Conservation (phyloP, 23 tunicate genomes). For the Halocynthia roretzi region DNA sequence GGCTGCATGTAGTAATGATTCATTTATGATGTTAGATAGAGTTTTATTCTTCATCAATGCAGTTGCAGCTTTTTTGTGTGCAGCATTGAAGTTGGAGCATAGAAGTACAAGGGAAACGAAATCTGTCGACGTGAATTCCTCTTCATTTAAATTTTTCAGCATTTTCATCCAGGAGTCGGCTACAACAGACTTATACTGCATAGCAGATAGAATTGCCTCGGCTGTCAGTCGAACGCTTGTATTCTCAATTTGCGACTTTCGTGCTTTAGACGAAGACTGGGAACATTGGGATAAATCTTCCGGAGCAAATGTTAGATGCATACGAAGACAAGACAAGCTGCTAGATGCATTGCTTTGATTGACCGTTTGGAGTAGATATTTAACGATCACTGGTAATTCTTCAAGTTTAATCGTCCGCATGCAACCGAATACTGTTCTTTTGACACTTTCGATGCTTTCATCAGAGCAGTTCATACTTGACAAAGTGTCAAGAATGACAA, state of each 20-base stretch:
- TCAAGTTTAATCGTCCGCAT: slow-evolving; percentile 34
- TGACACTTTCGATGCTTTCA: slow-evolving; percentile 18
- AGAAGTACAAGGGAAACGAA: slow-evolving; percentile 3
- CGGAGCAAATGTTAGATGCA: slow-evolving; percentile 5
- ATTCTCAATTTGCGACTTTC: not conserved
- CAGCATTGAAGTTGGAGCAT: slow-evolving; percentile 9
- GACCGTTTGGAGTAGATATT: slow-evolving; percentile 63
- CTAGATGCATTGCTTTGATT: slow-evolving; percentile 30
- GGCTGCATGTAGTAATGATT: slow-evolving; percentile 13
- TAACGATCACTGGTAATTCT: slow-evolving; percentile 49
- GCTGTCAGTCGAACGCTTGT: slow-evolving; percentile 43
- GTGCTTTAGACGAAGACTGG: not conserved
- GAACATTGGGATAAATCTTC: slow-evolving; percentile 7
- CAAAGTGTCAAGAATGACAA: slow-evolving; percentile 4
- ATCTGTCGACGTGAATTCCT: slow-evolving; percentile 15
- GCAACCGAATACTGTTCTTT: slow-evolving; percentile 36
- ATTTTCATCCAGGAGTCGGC: slow-evolving; percentile 57
- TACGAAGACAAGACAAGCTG: slow-evolving; percentile 3
- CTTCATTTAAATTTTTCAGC: slow-evolving; percentile 27
- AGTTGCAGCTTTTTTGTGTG: slow-evolving; percentile 2
- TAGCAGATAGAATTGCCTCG: slow-evolving; percentile 43
- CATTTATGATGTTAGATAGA: not conserved
- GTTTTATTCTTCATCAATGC: slow-evolving; percentile 3
- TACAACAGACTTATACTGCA: slow-evolving; percentile 40
- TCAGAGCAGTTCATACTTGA: slow-evolving; percentile 21